Base-by-base conservation (phyloP, 2,113 vertebrate genomes). In the Mesoclemmys tuberculata region DNA sequence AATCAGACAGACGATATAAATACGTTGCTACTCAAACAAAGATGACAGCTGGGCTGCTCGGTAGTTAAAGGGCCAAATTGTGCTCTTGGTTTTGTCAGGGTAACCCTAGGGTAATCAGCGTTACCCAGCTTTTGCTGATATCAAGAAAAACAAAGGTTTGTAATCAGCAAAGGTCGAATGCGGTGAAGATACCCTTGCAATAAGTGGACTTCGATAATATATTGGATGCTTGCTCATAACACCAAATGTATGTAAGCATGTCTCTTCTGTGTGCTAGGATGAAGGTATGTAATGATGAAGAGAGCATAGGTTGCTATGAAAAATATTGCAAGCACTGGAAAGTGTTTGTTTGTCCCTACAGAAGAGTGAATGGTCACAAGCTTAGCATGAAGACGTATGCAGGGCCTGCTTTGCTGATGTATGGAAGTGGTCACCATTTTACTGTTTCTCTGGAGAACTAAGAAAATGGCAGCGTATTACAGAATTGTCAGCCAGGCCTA, bases 311-410 rank as follows among this genome's bases (percentile, higher is more conserved):
- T 89, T 49, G 93, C n/a, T 87, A 58, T 18, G 84, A 91, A 82
- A 92, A 94, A 87, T 92, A 94, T 97, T 95, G 89, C 94, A 84
- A 94, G 89, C 95, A 41, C 91, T 93, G 97, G 92, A 95, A 97
- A 93, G 95, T 95, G 94, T 97, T 68, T 95, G 77, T 90, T 81
- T 85, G 68, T 85, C 89, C 96, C 92, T 26, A 89, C 18, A 58
- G 41, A 52, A 91, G 88, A 79, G 54, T 95, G 94, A 94, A 89
- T 95, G 92, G 96, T 94, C 22, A 2, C 78, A 85, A 84, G 87
- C 83, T 21, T 8, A 82, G 55, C 92, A 87, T 92, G 90, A 92
- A 8, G 38, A 58, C 44, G 38, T 46, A 38, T 54, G 31, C 19
- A 54, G 79, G 51, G 54, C 22, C 51, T 29, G 54, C 22, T 26